phyloP scores from a whole-genome alignment of 2,113 vertebrate species.

The Alethe castanea region DNA sequence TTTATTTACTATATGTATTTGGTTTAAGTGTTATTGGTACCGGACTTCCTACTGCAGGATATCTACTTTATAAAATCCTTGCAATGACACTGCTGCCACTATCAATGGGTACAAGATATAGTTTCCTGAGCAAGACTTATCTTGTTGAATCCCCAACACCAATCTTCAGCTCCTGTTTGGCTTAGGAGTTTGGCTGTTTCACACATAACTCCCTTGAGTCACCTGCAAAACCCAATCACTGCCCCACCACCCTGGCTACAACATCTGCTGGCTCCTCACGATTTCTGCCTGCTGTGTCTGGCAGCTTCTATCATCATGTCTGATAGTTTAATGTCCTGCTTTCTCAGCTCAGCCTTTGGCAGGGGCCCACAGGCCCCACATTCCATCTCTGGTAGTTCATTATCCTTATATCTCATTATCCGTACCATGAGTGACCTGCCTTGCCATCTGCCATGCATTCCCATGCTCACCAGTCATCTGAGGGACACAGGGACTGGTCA shows the following conservation, averaged over 20 bases:
- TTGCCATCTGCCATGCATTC: rapidly evolving
- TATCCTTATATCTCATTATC: no score
- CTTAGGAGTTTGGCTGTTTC: neutral
- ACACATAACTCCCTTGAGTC: neutral
- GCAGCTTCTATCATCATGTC: neutral
- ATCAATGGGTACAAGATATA: rapidly evolving
- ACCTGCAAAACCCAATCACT: neutral
- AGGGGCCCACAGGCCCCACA: neutral
- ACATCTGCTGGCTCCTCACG: neutral
- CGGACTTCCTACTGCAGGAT: neutral
- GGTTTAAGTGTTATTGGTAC: neutral
- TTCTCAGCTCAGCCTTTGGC: neutral
- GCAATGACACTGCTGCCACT: neutral
- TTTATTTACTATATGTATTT: neutral
- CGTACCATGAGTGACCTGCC: rapidly evolving
- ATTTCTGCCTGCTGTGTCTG: neutral
- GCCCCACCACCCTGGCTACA: rapidly evolving
- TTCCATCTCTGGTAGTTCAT: neutral
- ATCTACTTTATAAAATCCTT: neutral
- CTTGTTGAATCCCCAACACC: neutral
- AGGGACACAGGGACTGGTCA: neutral
- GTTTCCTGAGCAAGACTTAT: neutral
- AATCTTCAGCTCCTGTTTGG: neutral
- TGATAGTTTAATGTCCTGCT: neutral
- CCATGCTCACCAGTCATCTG: neutral